Conservation (phyloP, 2,113 vertebrate species). For the Tachysurus fulvidraco region DNA sequence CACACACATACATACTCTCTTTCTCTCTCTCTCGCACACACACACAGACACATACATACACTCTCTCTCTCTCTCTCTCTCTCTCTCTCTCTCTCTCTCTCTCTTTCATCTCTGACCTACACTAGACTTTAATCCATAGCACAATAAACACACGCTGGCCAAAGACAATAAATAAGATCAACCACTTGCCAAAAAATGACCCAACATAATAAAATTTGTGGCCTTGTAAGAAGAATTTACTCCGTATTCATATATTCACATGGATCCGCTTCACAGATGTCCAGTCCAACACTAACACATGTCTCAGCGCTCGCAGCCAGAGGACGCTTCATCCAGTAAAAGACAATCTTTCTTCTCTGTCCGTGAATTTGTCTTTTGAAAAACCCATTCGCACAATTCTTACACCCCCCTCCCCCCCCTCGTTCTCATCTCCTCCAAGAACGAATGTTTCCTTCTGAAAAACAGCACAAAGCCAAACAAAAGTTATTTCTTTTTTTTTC, state of each 20-base stretch:
- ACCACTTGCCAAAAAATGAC: slow-evolving; percentile 33
- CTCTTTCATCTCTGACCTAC: slow-evolving; percentile 26
- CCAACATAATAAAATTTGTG: slow-evolving; percentile 19
- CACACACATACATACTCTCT: neutral
- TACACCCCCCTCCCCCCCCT: slow-evolving; percentile 16
- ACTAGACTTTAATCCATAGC: slow-evolving; percentile 30
- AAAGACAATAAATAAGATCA: slow-evolving; percentile 42
- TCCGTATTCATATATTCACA: slow-evolving; percentile 35
- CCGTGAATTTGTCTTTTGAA: slow-evolving; percentile 49
- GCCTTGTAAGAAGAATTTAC: slow-evolving; percentile 23
- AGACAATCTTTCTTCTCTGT: slow-evolving; percentile 45
- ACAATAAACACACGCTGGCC: slow-evolving; percentile 37
- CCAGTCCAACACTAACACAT: slow-evolving; percentile 52
- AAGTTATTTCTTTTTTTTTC: slow-evolving; percentile 48
- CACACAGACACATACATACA: neutral
- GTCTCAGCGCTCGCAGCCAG: slow-evolving; percentile 43
- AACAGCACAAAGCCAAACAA: slow-evolving; percentile 66
- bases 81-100: neutral
- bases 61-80: neutral
- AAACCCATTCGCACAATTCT: slow-evolving; percentile 38
- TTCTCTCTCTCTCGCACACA: neutral
- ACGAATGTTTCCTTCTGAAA: slow-evolving; percentile 66
- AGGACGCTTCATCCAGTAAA: slow-evolving; percentile 37
- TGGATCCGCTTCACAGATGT: slow-evolving; percentile 56
- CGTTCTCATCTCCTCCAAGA: slow-evolving; percentile 38